Evolutionary conservation across 2,888 invertebrate genomes (phyloP), one percentile per base, ranked within the genome.

Genomic region (Deroplatys truncata): DNA sequence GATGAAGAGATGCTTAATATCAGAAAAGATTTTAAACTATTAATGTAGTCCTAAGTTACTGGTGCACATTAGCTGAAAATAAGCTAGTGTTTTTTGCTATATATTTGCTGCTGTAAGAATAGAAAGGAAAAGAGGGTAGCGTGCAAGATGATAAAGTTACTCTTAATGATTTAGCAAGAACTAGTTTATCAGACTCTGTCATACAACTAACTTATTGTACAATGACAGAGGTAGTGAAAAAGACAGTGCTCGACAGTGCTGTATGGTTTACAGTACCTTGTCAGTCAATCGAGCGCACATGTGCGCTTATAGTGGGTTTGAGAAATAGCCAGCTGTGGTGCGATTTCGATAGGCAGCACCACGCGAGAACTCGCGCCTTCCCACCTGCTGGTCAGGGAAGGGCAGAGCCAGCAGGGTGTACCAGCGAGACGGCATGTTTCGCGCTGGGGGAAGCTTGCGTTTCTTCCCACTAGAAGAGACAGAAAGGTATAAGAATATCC

Each of bases 381-480:
- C 98, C 92, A 98, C 96, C 94, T 98, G 98, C 95, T 98, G 98
- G 95, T 98, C 98, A 92, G 98, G 98, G 94, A 98, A 98, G 92
- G 98, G 98, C 93, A 98, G 95, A 92, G 98, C 98, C 94, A 98
- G 96, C 92, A 98, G 96, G 91, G 98, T 98, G 95, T 97, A 98
- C 97, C 97, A 97, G 92, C 97, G 95, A 91, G 97, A 96, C 90
- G 97, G 97, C 95, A 97, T 96, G 89, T 91, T 91, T 91, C 92
- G 90, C 89, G 93, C 94, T 91, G 94, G 93, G 91, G 94, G 94
- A 92, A 94, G 93, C 92, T 93, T 92, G 91, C 92, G 92, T 91
- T 92, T 92, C 93, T 93, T 92, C 92, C 92, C 94, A 93, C 92
- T 94, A 93, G 91, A 91, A 91, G 91, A 94, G 93, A 83, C 89